Percentiles rank a stretch among this genome's conserved stretches.
phyloP scores from a whole-genome alignment of 2,888 invertebrate genomes.

The Pyrochroa serraticornis region DNA sequence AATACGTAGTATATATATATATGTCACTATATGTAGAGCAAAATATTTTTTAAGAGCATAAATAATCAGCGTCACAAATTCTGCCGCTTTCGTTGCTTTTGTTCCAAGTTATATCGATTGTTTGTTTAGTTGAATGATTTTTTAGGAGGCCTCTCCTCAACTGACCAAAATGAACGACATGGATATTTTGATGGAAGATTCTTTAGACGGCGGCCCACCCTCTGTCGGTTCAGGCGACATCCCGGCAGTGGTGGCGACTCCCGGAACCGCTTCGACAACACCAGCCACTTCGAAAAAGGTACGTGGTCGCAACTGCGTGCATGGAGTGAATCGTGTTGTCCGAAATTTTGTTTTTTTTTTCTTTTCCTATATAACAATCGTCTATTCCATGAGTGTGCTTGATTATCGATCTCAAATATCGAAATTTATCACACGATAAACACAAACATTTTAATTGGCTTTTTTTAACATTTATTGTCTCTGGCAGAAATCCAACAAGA shows the following conservation, averaged over 20 bases:
- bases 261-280: conserved; percentile 52
- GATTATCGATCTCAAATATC: background rate
- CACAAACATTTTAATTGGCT: background rate
- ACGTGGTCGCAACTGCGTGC: conserved; percentile 7
- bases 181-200: conserved; percentile 76
- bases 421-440: background rate
- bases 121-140: conserved; percentile 12
- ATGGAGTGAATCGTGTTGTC: background rate
- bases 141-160: conserved; percentile 64
- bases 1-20: too few species aligned
- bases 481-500: conserved; percentile 63
- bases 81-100: too few species aligned
- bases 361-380: background rate
- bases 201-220: conserved; percentile 79
- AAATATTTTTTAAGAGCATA: too few species aligned
- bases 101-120: too few species aligned
- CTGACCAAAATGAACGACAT: conserved; percentile 68
- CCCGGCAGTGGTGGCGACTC: conserved; percentile 55
- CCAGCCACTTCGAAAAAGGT: conserved; percentile 59
- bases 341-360: background rate
- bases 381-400: conserved; percentile 12
- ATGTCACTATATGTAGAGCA: too few species aligned
- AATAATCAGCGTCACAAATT: too few species aligned
- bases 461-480: too few species aligned
- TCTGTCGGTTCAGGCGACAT: conserved; percentile 83